These are phyloP conservation scores for Etheostoma cragini DNA, from an alignment of 2,113 vertebrate genomes.

Conservation along the genomic window DNA sequence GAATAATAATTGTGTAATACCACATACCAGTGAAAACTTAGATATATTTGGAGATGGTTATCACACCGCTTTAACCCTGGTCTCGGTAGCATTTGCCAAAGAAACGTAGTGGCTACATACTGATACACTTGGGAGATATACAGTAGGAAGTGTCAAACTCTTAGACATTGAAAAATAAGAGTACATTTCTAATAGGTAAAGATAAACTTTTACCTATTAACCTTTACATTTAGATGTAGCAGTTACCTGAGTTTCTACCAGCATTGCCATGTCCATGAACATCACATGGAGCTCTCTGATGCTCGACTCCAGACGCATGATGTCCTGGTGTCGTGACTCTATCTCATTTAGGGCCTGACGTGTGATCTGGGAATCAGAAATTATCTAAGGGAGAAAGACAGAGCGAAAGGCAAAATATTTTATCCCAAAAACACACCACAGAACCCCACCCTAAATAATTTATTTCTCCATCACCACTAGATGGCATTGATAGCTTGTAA, in stretches of 20 bases:
- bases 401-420: not conserved
- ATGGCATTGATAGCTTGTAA: slow-evolving; percentile 31
- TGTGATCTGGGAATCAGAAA: slow-evolving; percentile 94
- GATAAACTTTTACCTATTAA: not conserved
- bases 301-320: slow-evolving; percentile 93
- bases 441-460: not conserved
- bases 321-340: slow-evolving; percentile 94
- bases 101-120: not conserved
- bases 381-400: slow-evolving; percentile 85
- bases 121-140: not conserved
- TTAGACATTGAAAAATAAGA: not conserved
- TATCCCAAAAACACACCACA: not conserved
- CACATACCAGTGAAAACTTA: no score
- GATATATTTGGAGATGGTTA: no score
- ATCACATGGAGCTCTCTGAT: slow-evolving; percentile 93
- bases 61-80: no score
- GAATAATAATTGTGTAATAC: no score
- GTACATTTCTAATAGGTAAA: not conserved
- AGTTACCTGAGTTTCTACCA: slow-evolving; percentile 95
- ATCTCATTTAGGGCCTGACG: slow-evolving; percentile 95
- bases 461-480: slow-evolving; percentile 36
- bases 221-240: not conserved
- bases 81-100: not conserved
- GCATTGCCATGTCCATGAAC: slow-evolving; percentile 97
- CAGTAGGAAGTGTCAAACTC: not conserved